Conservation (phyloP, 2,797 vertebrate species). For the Eremophila alpestris region DNA sequence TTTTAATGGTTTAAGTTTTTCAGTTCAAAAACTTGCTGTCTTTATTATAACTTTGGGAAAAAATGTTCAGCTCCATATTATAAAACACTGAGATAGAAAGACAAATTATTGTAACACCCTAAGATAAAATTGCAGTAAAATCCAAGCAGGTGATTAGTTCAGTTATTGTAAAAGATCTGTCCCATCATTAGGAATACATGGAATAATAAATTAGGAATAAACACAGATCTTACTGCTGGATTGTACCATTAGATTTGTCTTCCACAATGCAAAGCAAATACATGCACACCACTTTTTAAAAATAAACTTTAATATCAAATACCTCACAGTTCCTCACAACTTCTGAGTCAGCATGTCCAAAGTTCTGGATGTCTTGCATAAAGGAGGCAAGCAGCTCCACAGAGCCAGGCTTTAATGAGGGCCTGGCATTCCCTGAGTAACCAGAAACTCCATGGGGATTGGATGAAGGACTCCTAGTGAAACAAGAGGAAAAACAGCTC, state of each 20-base stretch:
- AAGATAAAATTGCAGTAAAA: background rate
- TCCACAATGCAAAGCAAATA: background rate
- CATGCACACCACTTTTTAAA: background rate
- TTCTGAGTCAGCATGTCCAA: conserved; percentile 82
- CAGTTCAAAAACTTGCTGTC: background rate
- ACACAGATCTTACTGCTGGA: background rate
- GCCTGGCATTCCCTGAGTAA: conserved; percentile 83
- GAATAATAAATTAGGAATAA: background rate
- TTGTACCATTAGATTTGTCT: background rate
- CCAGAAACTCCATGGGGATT: conserved; percentile 76
- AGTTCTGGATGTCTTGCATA: conserved; percentile 85
- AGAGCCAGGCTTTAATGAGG: conserved; percentile 83
- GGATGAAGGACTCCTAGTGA: conserved; percentile 67
- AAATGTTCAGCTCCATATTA: background rate
- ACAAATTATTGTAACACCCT: background rate
- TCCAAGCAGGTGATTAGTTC: background rate
- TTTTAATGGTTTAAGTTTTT: background rate
- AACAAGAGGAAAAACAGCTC: conserved; percentile 59
- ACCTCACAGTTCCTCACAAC: conserved; percentile 92
- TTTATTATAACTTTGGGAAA: background rate
- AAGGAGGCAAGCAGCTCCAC: conserved; percentile 83
- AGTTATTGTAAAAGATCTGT: background rate
- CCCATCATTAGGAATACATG: background rate
- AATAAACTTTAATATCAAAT: background rate
- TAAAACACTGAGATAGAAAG: background rate